A percentile compares a stretch with the other conserved stretches of the same genome.
Conservation (phyloP, 2,888 invertebrate genomes). For the Tenthredo amoena region DNA sequence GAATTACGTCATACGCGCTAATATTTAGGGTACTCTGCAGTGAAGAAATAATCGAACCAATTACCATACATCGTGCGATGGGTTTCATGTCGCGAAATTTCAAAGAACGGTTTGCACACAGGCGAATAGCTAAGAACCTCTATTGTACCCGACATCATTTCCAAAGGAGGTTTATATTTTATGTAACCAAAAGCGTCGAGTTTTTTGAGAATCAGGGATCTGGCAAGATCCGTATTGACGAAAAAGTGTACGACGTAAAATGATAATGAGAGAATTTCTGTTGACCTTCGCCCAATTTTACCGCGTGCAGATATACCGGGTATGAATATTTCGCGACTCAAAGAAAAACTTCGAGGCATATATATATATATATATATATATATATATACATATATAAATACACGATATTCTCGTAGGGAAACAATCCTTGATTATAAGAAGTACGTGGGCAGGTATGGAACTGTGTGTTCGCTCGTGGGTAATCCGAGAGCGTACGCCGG, state of each 20-base stretch:
- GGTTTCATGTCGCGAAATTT: too few relatives aligned
- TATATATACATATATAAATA: too few relatives aligned
- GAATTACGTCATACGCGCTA: neutral
- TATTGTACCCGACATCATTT: neutral
- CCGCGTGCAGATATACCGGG: neutral
- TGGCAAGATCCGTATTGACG: too few relatives aligned
- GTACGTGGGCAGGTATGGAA: slow-evolving; percentile 3
- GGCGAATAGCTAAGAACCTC: too few relatives aligned
- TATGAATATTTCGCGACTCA: neutral
- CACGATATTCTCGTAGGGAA: neutral
- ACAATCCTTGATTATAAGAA: neutral
- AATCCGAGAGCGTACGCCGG: neutral
- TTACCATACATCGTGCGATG: neutral
- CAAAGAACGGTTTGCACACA: too few relatives aligned
- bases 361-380: too few relatives aligned
- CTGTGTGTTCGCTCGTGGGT: neutral
- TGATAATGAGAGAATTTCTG: neutral
- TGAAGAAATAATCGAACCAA: slow-evolving; percentile 38
- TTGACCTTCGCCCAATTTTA: neutral
- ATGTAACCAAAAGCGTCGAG: neutral
- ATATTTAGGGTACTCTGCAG: too few relatives aligned
- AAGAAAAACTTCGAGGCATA: neutral
- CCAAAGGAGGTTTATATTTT: neutral
- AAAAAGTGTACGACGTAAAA: too few relatives aligned
- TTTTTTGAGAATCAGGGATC: too few relatives aligned